Evolutionary conservation across 1,140 invertebrate species (phyloP).

Genomic region (Paraescarpia echinospica): DNA sequence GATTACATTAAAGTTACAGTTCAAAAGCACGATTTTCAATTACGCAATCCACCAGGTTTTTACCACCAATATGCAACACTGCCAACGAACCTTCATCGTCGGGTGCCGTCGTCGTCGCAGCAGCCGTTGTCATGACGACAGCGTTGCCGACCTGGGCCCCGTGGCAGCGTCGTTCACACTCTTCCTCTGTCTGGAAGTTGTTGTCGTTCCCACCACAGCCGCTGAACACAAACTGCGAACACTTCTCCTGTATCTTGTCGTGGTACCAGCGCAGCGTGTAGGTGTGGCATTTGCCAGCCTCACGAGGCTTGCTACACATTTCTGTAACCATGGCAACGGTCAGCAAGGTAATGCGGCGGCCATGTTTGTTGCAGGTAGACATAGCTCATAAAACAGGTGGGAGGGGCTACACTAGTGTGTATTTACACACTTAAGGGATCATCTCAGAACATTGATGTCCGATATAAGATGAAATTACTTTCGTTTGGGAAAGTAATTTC

Average conservation of each 20-base stretch:
- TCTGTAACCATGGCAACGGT: slow-evolving; percentile 18
- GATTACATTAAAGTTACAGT: no score
- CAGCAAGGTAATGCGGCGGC: not conserved
- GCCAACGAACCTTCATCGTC: not conserved
- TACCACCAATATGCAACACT: not conserved
- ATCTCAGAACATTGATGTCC: no score
- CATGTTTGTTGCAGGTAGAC: not conserved
- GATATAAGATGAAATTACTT: no score
- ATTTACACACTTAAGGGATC: no score
- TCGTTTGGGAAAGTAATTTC: no score
- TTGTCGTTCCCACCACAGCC: slow-evolving; percentile 72
- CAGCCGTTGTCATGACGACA: not conserved
- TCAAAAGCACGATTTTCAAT: no score
- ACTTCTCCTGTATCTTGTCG: slow-evolving; percentile 62
- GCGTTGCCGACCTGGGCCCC: not conserved
- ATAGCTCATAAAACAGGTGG: not conserved
- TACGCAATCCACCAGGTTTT: no score
- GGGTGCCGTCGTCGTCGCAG: not conserved
- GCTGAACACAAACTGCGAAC: slow-evolving; percentile 68
- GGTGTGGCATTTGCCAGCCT: slow-evolving; percentile 65
- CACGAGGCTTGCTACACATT: slow-evolving; percentile 46
- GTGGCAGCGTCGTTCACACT: slow-evolving; percentile 30
- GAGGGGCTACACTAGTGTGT: no score
- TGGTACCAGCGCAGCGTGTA: slow-evolving; percentile 64
- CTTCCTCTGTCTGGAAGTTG: slow-evolving; percentile 61